A percentile compares a stretch with the other conserved stretches of the same genome.
These are phyloP conservation scores for Ichneumoninae sp. DNA, from an alignment of 2,888 invertebrate species.

Conservation along the genomic window DNA sequence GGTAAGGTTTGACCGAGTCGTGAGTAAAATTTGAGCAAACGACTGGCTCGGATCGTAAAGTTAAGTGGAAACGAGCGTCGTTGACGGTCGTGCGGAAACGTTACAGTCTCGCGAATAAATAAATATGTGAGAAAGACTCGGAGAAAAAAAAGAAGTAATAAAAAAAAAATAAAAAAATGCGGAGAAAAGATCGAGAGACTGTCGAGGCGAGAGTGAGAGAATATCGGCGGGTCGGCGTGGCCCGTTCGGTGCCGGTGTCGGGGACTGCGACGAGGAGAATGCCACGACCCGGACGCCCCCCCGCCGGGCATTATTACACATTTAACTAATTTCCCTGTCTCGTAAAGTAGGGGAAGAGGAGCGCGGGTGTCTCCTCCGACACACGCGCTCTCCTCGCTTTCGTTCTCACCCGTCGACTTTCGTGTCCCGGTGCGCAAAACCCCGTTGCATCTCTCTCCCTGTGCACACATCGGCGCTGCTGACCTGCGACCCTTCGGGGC, in stretches of 20 bases:
- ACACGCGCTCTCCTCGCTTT: constrained; percentile 65
- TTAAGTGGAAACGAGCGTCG: constrained; percentile 50
- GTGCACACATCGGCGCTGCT: constrained; percentile 14
- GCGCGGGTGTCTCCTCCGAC: constrained; percentile 60
- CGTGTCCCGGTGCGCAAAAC: background rate
- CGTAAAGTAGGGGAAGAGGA: constrained; percentile 78
- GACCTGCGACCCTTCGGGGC: constrained; percentile 49
- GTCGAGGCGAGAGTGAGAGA: constrained; percentile 54
- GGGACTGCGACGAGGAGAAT: constrained; percentile 59
- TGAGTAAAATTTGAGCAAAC: constrained; percentile 21
- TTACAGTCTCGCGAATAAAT: constrained; percentile 41
- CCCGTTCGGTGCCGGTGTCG: constrained; percentile 37
- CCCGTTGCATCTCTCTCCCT: background rate
- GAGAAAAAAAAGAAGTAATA: constrained; percentile 4
- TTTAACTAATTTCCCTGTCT: constrained; percentile 83
- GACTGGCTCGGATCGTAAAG: constrained; percentile 34
- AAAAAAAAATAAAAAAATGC: constrained; percentile 28
- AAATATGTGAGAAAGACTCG: constrained; percentile 50
- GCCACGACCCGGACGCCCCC: constrained; percentile 70
- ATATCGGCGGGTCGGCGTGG: constrained; percentile 27
- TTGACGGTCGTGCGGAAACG: constrained; percentile 30
- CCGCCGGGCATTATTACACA: constrained; percentile 80
- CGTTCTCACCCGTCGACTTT: constrained; percentile 20
- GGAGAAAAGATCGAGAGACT: constrained; percentile 33
- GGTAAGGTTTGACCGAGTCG: constrained; percentile 3